Base-by-base conservation (phyloP, 2,113 vertebrate species). In the Lampris incognitus region DNA sequence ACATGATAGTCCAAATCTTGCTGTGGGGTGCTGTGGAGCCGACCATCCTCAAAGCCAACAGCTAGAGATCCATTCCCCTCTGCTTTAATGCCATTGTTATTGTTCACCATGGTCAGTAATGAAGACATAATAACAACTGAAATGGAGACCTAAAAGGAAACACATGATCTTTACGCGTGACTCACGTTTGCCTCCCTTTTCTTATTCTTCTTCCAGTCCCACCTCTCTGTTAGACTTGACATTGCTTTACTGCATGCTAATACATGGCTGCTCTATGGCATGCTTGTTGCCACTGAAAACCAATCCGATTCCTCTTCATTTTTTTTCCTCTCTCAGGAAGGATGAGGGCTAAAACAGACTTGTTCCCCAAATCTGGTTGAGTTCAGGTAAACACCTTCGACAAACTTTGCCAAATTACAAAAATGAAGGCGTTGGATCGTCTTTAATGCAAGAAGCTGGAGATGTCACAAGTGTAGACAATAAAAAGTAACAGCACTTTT, bases 1-100 rank as follows among this genome's bases (percentile, higher is more conserved):
- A 65, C 84, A 91, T 86, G 54, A 84, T 9, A 0, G 78, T 60
- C 0, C 85, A 76, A 2, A 66, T 41, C 40, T 81, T 64, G 0
- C 82, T 66, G n/a, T 66, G 92, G 86, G 8, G 82, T 46, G 0
- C 83, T 59, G 24, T 82, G 65, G 48, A 92, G 50, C 37, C 9
- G 73, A n/a, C 0, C 24, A 4, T 7, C 41, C 11, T 4, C 3
- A 6, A 37, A 3, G 3, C 24, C 38, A 0, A 6, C 37, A 0
- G 2, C 59, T 1, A 51, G 69, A 57, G 83, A 86, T n/a, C 60
- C 51, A 7, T 55, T 78, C 2, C 69, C 48, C 40, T 51, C 40
- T 41, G 74, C 40, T n/a, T 74, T 2, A 0, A 3, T 10, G 41
- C 59, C 36, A 24, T n/a, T 50, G 62, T 11, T 37, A 62, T 83